Percentiles rank a stretch among this genome's conserved stretches.
These are phyloP conservation scores for Orycteropus afer DNA, from an alignment of 2,113 vertebrate genomes.

Conservation along the genomic window DNA sequence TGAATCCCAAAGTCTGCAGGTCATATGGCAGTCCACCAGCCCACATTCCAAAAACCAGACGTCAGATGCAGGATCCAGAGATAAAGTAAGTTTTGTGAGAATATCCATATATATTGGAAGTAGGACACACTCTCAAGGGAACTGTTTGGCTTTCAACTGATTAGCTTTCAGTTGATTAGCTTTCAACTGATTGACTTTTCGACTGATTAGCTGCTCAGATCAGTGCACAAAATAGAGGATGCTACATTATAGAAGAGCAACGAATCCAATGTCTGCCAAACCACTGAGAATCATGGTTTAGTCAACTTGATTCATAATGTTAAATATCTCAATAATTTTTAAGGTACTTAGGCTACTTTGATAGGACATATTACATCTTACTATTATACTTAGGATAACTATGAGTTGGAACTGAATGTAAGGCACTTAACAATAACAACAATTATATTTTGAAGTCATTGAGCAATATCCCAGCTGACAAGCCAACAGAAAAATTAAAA, in stretches of 20 bases:
- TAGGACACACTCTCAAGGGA: background rate
- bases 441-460: constrained; percentile 54
- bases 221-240: background rate
- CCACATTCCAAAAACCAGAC: too few relatives aligned
- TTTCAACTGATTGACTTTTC: background rate
- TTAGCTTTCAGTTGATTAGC: background rate
- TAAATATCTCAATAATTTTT: constrained; percentile 42
- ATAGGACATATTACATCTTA: constrained; percentile 23
- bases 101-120: background rate
- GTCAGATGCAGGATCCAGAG: background rate
- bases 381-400: background rate
- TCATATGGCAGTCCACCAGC: too few relatives aligned
- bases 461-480: constrained; percentile 15
- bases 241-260: background rate
- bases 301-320: too few relatives aligned
- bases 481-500: constrained; percentile 76
- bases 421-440: background rate
- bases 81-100: background rate
- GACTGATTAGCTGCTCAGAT: background rate
- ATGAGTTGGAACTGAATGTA: background rate
- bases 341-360: background rate
- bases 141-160: background rate
- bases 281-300: too few relatives aligned
- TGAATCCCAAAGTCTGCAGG: too few relatives aligned
- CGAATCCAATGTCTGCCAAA: too few relatives aligned